Conservation (phyloP, 2,888 invertebrate species). For the Andrena chrysosceles region DNA sequence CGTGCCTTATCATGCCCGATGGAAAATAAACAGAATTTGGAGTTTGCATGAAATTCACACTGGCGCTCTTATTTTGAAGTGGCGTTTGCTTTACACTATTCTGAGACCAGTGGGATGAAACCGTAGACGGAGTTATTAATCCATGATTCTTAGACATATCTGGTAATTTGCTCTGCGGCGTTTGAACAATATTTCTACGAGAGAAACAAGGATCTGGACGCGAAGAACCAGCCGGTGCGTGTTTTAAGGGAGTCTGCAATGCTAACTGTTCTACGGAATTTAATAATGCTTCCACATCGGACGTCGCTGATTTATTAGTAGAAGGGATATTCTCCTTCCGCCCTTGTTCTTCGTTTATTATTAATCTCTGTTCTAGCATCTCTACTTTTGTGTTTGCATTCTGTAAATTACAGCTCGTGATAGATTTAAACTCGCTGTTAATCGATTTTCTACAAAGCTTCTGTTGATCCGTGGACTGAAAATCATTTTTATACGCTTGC, state of each 20-base stretch:
- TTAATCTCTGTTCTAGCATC: conserved; percentile 10
- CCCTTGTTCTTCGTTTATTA: conserved; percentile 12
- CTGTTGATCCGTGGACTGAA: conserved; percentile 9
- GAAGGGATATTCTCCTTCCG: conserved; percentile 29
- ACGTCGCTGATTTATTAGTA: not conserved
- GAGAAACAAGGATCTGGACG: conserved; percentile 77
- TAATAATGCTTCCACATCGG: conserved; percentile 10
- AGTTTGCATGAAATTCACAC: conserved; percentile 62
- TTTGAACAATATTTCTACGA: conserved; percentile 79
- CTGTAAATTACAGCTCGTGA: conserved; percentile 19
- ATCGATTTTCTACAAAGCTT: conserved; percentile 10
- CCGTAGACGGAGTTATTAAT: conserved; percentile 76
- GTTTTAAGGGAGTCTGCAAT: conserved; percentile 79
- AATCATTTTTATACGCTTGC: not conserved
- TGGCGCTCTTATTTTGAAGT: conserved; percentile 62
- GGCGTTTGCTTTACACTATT: conserved; percentile 74
- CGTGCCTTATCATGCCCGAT: conserved; percentile 60
- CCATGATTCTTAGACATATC: conserved; percentile 66
- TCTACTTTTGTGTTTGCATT: conserved; percentile 23
- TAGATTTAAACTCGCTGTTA: conserved; percentile 11
- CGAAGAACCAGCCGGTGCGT: conserved; percentile 54
- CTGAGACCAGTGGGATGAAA: conserved; percentile 75
- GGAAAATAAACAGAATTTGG: conserved; percentile 63
- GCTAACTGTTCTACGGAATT: conserved; percentile 43
- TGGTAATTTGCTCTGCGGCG: conserved; percentile 75